phyloP scores from a whole-genome alignment of 1,140 invertebrate genomes.

The Monochamus saltuarius region DNA sequence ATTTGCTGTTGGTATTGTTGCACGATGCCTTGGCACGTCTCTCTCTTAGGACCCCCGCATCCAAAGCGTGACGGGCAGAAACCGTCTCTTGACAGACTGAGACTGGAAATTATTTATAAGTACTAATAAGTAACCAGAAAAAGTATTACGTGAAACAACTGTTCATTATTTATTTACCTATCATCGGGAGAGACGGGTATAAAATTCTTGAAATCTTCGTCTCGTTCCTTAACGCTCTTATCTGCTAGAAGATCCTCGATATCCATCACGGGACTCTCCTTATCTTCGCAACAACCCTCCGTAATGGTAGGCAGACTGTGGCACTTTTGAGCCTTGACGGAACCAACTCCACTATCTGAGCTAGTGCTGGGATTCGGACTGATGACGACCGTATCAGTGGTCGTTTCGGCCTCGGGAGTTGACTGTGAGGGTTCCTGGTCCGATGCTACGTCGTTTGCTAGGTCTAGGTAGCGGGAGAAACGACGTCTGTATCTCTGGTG shows the following conservation, averaged over 20 bases:
- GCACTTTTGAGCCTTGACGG: conserved; percentile 37
- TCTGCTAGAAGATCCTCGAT: conserved; percentile 65
- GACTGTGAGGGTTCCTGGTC: conserved; percentile 25
- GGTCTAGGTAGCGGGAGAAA: conserved; percentile 53
- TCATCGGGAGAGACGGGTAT: background rate
- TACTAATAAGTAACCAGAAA: too few species aligned
- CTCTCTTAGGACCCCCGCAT: conserved; percentile 54
- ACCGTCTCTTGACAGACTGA: conserved; percentile 1
- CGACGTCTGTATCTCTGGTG: conserved; percentile 63
- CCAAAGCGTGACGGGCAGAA: conserved; percentile 54
- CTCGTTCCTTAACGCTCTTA: background rate
- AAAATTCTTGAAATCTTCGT: conserved; percentile 7
- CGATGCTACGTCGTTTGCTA: conserved; percentile 46
- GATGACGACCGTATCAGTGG: conserved; percentile 7
- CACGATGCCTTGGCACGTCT: conserved; percentile 56
- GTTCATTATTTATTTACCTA: too few species aligned
- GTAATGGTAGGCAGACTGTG: conserved; percentile 42
- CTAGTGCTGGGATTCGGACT: conserved; percentile 27
- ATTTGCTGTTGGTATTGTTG: conserved; percentile 57
- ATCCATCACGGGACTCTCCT: conserved; percentile 59
- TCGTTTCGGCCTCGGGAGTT: conserved; percentile 22
- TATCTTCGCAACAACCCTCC: conserved; percentile 48
- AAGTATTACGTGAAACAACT: too few species aligned
- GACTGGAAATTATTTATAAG: background rate
- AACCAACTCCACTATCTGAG: conserved; percentile 40